Evolutionary conservation across 2,113 vertebrate genomes (phyloP).

Genomic region (Nematolebias whitei): DNA sequence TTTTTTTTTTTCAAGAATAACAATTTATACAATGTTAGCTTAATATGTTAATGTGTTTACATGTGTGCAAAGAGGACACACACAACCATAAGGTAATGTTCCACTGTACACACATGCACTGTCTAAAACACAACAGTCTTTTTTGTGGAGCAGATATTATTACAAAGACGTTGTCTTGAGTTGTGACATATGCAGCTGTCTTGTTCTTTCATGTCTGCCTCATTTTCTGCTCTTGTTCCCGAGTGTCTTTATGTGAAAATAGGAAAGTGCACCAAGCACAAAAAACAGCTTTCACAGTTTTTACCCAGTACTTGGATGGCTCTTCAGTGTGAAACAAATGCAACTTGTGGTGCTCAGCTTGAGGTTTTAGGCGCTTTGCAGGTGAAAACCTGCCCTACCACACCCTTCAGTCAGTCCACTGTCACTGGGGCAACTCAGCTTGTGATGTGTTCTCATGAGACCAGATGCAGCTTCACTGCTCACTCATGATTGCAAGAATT

Average conservation of each 20-base stretch:
- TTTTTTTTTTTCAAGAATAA: too few relatives aligned
- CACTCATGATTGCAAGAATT: background rate
- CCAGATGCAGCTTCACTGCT: slow-evolving; percentile 6
- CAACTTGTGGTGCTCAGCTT: slow-evolving; percentile 11
- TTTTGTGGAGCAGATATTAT: slow-evolving; percentile 18
- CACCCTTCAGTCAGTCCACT: slow-evolving; percentile 50
- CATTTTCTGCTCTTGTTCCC: slow-evolving; percentile 26
- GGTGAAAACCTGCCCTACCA: slow-evolving; percentile 64
- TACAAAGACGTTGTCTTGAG: slow-evolving; percentile 8
- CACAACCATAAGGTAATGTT: slow-evolving; percentile 39
- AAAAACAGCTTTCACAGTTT: slow-evolving; percentile 35
- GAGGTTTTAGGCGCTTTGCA: slow-evolving; percentile 54
- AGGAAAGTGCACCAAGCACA: slow-evolving; percentile 13
- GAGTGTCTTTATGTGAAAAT: slow-evolving; percentile 1
- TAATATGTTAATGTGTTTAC: slow-evolving; percentile 8
- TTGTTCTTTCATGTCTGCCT: slow-evolving; percentile 12
- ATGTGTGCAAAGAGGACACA: background rate
- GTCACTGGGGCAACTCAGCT: slow-evolving; percentile 40
- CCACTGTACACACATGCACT: slow-evolving; percentile 15
- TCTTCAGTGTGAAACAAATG: slow-evolving; percentile 28
- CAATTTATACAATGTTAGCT: slow-evolving; percentile 3
- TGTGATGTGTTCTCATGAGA: slow-evolving; percentile 31
- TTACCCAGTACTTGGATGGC: background rate
- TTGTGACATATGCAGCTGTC: slow-evolving; percentile 24
- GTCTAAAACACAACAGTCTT: slow-evolving; percentile 31